Evolutionary conservation across 2,113 vertebrate species (phyloP).

Genomic region (Hippopotamus amphibius): DNA sequence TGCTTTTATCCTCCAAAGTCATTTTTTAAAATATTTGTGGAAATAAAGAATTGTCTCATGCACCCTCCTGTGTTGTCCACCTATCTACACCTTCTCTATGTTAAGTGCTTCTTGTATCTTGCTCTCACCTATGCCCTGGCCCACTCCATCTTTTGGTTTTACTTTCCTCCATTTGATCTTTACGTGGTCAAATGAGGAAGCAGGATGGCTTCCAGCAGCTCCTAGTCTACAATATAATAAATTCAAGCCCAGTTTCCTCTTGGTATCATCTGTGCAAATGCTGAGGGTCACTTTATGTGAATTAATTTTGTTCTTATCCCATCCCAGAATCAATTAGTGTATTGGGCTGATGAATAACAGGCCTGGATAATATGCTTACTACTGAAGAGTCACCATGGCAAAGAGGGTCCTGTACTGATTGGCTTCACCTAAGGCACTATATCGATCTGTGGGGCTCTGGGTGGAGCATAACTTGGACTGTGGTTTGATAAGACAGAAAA

Average conservation of each 20-base stretch:
- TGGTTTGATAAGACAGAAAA: neutral
- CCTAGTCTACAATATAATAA: neutral
- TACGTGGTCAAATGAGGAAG: neutral
- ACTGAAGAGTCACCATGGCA: neutral
- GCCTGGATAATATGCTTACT: neutral
- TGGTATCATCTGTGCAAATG: neutral
- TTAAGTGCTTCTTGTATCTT: neutral
- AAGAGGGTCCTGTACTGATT: neutral
- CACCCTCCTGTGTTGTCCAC: neutral
- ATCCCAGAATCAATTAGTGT: neutral
- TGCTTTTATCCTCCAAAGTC: neutral
- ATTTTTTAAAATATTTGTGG: neutral
- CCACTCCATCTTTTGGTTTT: neutral
- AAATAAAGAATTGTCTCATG: neutral
- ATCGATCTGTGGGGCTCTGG: neutral
- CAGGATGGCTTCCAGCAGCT: neutral
- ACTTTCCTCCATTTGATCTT: neutral
- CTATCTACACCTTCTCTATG: neutral
- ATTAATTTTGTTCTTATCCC: neutral
- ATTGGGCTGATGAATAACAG: neutral
- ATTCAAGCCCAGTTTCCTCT: neutral
- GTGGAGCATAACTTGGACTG: neutral
- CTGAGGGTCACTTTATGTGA: neutral
- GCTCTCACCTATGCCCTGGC: neutral
- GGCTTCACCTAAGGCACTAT: neutral